These are phyloP conservation scores for Himalopsyche kuldschensis DNA, from an alignment of 2,888 invertebrate genomes.

Conservation along the genomic window DNA sequence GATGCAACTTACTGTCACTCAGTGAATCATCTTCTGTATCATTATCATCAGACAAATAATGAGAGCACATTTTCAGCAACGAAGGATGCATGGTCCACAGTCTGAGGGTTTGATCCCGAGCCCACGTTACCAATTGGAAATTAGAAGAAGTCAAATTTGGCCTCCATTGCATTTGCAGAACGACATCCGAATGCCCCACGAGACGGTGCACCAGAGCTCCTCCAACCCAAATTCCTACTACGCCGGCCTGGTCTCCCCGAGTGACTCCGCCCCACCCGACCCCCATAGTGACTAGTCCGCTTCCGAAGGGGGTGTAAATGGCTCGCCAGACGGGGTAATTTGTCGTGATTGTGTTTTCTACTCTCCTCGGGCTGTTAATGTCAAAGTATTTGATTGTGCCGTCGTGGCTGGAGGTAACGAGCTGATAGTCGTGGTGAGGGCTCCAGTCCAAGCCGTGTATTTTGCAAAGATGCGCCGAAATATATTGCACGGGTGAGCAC, in stretches of 20 bases:
- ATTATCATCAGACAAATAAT: conserved; percentile 66
- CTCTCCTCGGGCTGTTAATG: conserved; percentile 79
- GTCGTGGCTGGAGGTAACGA: conserved; percentile 93
- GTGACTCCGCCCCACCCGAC: conserved; percentile 81
- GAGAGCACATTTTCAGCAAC: conserved; percentile 75
- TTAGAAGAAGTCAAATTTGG: conserved; percentile 69
- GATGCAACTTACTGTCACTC: conserved; percentile 55
- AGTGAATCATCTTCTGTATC: conserved; percentile 59
- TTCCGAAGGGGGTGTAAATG: conserved; percentile 90
- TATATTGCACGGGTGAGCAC: conserved; percentile 85
- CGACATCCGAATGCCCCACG: conserved; percentile 92
- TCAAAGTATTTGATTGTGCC: conserved; percentile 95
- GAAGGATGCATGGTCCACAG: conserved; percentile 89
- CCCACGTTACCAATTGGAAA: conserved; percentile 92
- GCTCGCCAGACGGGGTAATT: conserved; percentile 92
- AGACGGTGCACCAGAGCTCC: conserved; percentile 82
- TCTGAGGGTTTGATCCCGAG: conserved; percentile 87
- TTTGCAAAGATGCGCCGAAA: conserved; percentile 85
- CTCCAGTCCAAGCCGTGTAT: conserved; percentile 96
- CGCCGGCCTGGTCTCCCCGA: conserved; percentile 76
- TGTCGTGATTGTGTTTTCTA: conserved; percentile 83
- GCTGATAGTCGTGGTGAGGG: conserved; percentile 78
- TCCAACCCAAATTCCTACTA: conserved; percentile 59
- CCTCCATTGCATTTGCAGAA: conserved; percentile 94
- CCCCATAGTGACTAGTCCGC: conserved; percentile 87